Base-by-base conservation (phyloP, 1,140 invertebrate species). In the Eriosoma lanigerum region DNA sequence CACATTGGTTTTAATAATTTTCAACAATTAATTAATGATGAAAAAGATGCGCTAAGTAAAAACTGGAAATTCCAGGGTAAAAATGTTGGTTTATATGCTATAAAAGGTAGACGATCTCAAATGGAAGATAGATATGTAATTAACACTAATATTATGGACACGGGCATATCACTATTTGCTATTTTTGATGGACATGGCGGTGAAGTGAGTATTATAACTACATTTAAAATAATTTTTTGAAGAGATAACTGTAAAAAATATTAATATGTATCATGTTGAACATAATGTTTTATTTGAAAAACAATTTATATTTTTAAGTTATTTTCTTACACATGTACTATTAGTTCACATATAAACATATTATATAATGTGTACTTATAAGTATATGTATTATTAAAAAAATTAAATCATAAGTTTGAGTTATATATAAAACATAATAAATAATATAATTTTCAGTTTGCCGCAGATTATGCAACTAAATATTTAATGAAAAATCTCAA, bases 141-240 rank as follows among this genome's bases (percentile, higher is more conserved):
- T 48, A 90, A 93, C 81, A 90, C 92, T 84, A 91, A 94, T 84
- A 90, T 93, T 46, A 90, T 91, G 83, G 88, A 90, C 81, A 91
- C 90, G 26, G 91, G 90, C 32, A 91, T 96, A 72, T 92, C 93
- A 2, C 88, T 97, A 64, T 97, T 94, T 88, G 95, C 94, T 54
- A 91, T 97, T 78, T 97, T 97, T 86, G 96, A 98, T 88, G 96
- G 96, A 0, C 96, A 98, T 86, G 96, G 96, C 76, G 96, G 96
- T 70, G 93, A 96, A 87, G 91, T 92, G 87, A 85, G 83, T 82
- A 66, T 38, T 38, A 64, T 19, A 58, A 24, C 10, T 26, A 29
- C 24, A 60, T 26, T 29, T n/a, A n/a, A n/a, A n/a, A n/a, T n/a
- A n/a, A n/a, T n/a, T n/a, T n/a, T n/a, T n/a, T n/a, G n/a, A n/a